Base-by-base conservation (phyloP, 2,888 invertebrate species). In the Troilus luridus region DNA sequence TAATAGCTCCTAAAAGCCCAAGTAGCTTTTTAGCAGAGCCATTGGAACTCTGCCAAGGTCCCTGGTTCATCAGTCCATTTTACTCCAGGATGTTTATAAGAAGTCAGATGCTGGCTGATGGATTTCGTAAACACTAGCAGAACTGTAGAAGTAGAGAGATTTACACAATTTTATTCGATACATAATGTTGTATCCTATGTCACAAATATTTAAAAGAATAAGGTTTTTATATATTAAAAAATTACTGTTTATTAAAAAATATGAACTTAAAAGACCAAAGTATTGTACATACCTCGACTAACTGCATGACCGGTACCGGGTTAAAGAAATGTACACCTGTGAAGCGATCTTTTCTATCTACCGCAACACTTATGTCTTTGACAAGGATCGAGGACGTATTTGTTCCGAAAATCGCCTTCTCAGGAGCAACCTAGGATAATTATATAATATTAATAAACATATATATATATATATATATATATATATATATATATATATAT, bases 321-420 rank as follows among this genome's bases (percentile, higher is more conserved):
- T 98, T 98, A 95, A 98, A 98, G 94, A 98, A 98, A 94, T 98
- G 98, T 64, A 98, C 95, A 0, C 98, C 98, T 24, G 97, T 98
- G 94, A 98, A 97, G 93, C 95, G 95, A 93, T 96, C 96, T 94
- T 96, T 96, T 93, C 97, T 95, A 91, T 96, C 95, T 6, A 97
- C 96, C 9, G 96, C 95, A 17, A 95, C 95, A 0, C 97, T 96
- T 93, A 98, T 98, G 93, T 98, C 98, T 91, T 95, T 95, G 93
- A 98, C 97, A 19, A 97, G 96, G 24, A 98, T 95, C 0, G 98
- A 98, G 9, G 98, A 98, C 0, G 98, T 98, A 94, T 98, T 98
- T 62, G 97, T 97, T 3, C 97, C 96, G 94, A 98, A 96, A 92
- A 98, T 96, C 2, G 98, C 96, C 93, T 96, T 96, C 0, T 94